These are phyloP conservation scores for Anneissia japonica DNA, from an alignment of 35 echinoderm and acorn worm species.

Conservation along the genomic window DNA sequence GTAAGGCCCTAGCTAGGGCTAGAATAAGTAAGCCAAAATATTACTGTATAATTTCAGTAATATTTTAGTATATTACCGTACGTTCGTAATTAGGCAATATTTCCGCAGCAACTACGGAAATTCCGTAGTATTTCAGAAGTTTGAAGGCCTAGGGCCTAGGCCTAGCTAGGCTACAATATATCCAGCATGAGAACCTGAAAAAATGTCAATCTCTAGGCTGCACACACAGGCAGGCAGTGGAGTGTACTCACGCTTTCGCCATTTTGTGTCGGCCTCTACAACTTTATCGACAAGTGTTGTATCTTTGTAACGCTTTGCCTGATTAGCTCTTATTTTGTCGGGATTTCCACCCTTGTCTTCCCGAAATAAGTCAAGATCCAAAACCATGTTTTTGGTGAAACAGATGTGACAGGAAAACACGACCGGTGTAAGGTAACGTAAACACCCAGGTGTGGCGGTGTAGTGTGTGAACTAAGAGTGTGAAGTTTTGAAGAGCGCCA, in stretches of 20 bases:
- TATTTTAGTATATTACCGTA: too few species aligned
- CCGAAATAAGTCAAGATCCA: slow-evolving; percentile 94
- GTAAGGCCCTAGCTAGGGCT: too few species aligned
- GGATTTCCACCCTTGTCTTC: slow-evolving; percentile 92
- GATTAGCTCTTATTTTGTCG: slow-evolving; percentile 87
- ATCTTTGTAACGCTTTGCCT: slow-evolving; percentile 93
- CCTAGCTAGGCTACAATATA: too few species aligned
- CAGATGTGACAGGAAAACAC: background rate
- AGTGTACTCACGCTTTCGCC: slow-evolving; percentile 75
- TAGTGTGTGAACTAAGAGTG: background rate
- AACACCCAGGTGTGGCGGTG: background rate
- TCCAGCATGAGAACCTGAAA: too few species aligned
- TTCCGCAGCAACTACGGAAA: too few species aligned
- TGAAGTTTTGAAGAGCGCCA: too few species aligned
- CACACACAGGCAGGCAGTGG: background rate
- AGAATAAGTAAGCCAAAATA: too few species aligned
- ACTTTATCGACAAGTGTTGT: slow-evolving; percentile 94
- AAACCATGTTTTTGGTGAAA: slow-evolving; percentile 44
- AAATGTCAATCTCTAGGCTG: background rate
- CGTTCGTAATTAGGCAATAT: too few species aligned
- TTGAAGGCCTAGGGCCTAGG: too few species aligned
- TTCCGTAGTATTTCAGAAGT: too few species aligned
- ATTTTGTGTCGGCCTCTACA: slow-evolving; percentile 93
- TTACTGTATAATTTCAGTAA: too few species aligned
- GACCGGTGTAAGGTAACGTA: background rate